These are phyloP conservation scores for Corydoras sp. DNA, from an alignment of 2,113 vertebrate genomes.

Conservation along the genomic window DNA sequence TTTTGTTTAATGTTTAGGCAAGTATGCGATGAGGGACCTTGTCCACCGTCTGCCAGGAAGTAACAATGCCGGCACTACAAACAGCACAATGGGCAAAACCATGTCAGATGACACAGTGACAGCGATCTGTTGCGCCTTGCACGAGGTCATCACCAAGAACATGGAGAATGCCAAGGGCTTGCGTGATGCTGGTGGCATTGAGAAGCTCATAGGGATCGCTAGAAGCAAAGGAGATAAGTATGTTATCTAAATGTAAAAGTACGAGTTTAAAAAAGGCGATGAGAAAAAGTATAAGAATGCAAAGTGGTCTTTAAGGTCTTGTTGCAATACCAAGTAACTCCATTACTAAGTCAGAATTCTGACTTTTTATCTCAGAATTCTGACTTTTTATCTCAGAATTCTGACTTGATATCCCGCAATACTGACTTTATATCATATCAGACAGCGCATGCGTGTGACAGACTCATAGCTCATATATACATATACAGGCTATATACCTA, in stretches of 20 bases:
- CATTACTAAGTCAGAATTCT: no score
- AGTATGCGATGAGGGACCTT: conserved; percentile 98
- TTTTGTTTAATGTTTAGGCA: conserved; percentile 62
- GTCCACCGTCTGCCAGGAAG: conserved; percentile 92
- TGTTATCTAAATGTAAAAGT: conserved; percentile 48
- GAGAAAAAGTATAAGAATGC: no score
- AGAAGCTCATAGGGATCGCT: conserved; percentile 95
- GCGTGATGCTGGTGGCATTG: conserved; percentile 94
- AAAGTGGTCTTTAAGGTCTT: no score
- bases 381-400: no score
- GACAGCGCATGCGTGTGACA: no score
- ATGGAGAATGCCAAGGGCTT: conserved; percentile 99
- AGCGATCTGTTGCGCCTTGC: conserved; percentile 95
- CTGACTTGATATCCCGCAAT: no score
- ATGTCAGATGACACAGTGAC: conserved; percentile 98
- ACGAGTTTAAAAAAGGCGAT: no score
- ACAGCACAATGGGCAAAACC: conserved; percentile 74
- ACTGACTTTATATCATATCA: no score
- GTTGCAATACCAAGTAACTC: no score
- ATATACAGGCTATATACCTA: no score
- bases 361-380: no score
- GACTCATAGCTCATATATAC: no score
- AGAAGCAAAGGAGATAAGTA: conserved; percentile 99
- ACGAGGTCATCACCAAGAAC: conserved; percentile 99
- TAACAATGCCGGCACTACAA: conserved; percentile 65